A percentile compares a stretch with the other conserved stretches of the same genome.
Conservation (phyloP, 2,888 invertebrate genomes). For the Hymenopus coronatus region DNA sequence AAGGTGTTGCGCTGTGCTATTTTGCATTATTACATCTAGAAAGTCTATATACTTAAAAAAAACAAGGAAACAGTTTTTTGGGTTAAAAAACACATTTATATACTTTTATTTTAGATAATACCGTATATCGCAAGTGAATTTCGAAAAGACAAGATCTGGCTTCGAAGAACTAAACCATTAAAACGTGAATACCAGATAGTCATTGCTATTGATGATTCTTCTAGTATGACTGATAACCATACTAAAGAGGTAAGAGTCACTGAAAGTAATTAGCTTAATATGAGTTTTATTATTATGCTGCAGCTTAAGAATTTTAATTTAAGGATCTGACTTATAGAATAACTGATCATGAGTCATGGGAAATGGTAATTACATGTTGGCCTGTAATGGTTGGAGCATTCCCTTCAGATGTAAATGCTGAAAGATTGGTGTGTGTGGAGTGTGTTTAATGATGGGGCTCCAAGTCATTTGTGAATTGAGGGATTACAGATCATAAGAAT, state of each 20-base stretch:
- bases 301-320: too few species aligned
- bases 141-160: constrained; percentile 98
- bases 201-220: constrained; percentile 94
- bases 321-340: too few species aligned
- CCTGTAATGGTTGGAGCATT: too few species aligned
- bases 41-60: not conserved
- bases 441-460: too few species aligned
- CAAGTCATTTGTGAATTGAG: too few species aligned
- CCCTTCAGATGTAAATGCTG: too few species aligned
- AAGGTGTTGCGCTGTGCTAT: not conserved
- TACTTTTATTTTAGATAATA: constrained; percentile 61
- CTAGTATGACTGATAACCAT: constrained; percentile 84
- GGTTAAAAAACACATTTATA: not conserved
- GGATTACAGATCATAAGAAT: too few species aligned
- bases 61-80: not conserved
- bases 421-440: too few species aligned
- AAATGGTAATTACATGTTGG: too few species aligned
- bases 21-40: not conserved
- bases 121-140: constrained; percentile 99
- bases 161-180: constrained; percentile 91
- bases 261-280: too few species aligned
- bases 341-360: too few species aligned
- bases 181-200: constrained; percentile 95
- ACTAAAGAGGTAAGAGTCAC: constrained; percentile 59
- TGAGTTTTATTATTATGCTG: too few species aligned